Percentiles rank a stretch among this genome's conserved stretches.
Evolutionary conservation across 2,888 invertebrate species (phyloP).

Genomic region (Bellardia pandia): DNA sequence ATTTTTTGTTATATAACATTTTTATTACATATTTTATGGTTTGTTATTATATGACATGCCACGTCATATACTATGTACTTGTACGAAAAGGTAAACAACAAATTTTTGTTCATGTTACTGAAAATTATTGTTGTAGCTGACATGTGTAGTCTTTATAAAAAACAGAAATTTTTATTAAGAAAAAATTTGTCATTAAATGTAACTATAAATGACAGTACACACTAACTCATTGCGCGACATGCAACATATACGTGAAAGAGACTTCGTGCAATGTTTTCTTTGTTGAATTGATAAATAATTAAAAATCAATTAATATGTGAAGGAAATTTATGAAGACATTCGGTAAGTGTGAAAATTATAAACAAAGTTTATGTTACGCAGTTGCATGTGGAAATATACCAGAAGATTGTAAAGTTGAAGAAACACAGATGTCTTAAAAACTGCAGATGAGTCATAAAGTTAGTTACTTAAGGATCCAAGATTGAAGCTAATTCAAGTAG

Average conservation of each 20-base stretch:
- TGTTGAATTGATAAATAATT: slow-evolving; percentile 38
- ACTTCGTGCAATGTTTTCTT: not conserved
- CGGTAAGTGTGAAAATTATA: not conserved
- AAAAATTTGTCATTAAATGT: slow-evolving; percentile 51
- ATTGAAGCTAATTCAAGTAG: not conserved
- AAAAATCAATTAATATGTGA: slow-evolving; percentile 31
- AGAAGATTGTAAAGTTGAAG: too few species aligned
- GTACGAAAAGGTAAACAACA: slow-evolving; percentile 1
- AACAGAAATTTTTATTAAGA: slow-evolving; percentile 33
- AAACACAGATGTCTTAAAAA: too few species aligned
- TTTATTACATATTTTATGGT: slow-evolving; percentile 41
- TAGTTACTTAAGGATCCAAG: too few species aligned
- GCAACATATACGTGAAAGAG: not conserved
- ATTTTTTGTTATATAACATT: slow-evolving; percentile 44
- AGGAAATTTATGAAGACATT: not conserved
- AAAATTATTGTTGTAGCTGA: slow-evolving; percentile 27
- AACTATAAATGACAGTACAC: slow-evolving; percentile 23
- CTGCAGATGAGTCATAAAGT: too few species aligned
- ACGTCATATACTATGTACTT: slow-evolving; percentile 3
- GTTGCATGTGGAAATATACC: too few species aligned
- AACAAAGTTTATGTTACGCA: not conserved
- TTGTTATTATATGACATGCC: slow-evolving; percentile 44
- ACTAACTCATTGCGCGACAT: not conserved
- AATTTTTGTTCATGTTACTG: slow-evolving; percentile 13
- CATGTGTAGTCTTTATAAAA: slow-evolving; percentile 30